phyloP scores from a whole-genome alignment of 2,797 vertebrate species.

The Alcedo quadribrachys region DNA sequence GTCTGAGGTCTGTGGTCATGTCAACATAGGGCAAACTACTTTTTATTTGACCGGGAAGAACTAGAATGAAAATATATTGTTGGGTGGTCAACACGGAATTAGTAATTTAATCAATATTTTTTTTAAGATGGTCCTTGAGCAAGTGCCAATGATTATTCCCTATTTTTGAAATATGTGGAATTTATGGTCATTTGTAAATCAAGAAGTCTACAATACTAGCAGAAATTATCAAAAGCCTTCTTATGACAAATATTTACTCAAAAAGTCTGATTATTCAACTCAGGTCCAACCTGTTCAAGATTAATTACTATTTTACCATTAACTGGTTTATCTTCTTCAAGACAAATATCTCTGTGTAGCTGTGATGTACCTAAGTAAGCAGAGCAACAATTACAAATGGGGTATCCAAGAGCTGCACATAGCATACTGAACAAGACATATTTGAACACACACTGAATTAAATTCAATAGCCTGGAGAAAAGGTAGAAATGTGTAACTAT shows the following conservation, averaged over 20 bases:
- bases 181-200: background rate
- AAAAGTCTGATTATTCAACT: background rate
- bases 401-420: background rate
- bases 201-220: background rate
- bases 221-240: background rate
- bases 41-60: background rate
- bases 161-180: background rate
- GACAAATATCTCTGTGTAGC: background rate
- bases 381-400: background rate
- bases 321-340: background rate
- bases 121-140: background rate
- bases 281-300: background rate
- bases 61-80: background rate
- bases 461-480: background rate
- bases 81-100: background rate
- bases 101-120: background rate
- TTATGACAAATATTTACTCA: background rate
- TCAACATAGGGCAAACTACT: accelerated
- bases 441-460: background rate
- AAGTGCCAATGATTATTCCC: background rate
- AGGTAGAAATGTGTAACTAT: background rate
- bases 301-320: background rate
- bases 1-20: background rate
- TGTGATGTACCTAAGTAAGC: background rate
- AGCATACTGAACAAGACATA: background rate